phyloP scores from a whole-genome alignment of 2,888 invertebrate species.

The Notodonta dromedarius region DNA sequence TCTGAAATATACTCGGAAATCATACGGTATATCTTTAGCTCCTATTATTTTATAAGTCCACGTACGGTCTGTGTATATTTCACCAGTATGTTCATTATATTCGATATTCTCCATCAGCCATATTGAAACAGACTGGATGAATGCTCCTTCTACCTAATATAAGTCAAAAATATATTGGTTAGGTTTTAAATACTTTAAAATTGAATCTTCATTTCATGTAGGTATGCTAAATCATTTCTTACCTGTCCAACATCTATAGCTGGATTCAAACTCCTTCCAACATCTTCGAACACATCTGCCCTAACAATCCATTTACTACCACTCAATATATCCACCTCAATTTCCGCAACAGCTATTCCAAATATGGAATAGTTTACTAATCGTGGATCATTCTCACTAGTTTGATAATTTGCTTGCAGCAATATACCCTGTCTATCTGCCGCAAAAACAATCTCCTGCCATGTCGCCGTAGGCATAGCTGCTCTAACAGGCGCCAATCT shows the following conservation, averaged over 20 bases:
- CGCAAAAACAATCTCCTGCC: slow-evolving; percentile 49
- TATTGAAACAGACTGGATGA: slow-evolving; percentile 85
- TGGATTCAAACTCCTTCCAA: slow-evolving; percentile 86
- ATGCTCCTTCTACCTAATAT: slow-evolving; percentile 55
- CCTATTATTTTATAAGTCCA: slow-evolving; percentile 69
- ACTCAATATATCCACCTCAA: slow-evolving; percentile 54
- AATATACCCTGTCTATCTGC: slow-evolving; percentile 48
- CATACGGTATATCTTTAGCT: slow-evolving; percentile 85
- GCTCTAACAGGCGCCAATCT: slow-evolving; percentile 47
- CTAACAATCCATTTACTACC: slow-evolving; percentile 64
- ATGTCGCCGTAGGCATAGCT: slow-evolving; percentile 49
- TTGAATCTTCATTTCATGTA: neutral
- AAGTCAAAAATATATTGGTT: neutral
- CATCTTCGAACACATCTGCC: slow-evolving; percentile 87
- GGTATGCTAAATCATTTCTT: slow-evolving; percentile 41
- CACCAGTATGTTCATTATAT: slow-evolving; percentile 16
- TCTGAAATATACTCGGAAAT: slow-evolving; percentile 52
- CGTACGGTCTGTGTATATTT: slow-evolving; percentile 16
- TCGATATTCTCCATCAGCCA: slow-evolving; percentile 76
- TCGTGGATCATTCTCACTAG: slow-evolving; percentile 51
- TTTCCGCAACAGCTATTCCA: slow-evolving; percentile 50
- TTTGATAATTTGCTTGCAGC: slow-evolving; percentile 52
- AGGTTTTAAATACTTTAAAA: slow-evolving; percentile 19
- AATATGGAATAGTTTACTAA: slow-evolving; percentile 47
- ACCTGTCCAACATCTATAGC: slow-evolving; percentile 87